Percentiles rank a stretch among this genome's conserved stretches.
Evolutionary conservation across 2,113 vertebrate genomes (phyloP).

Genomic region (Erythrocercus mccallii): DNA sequence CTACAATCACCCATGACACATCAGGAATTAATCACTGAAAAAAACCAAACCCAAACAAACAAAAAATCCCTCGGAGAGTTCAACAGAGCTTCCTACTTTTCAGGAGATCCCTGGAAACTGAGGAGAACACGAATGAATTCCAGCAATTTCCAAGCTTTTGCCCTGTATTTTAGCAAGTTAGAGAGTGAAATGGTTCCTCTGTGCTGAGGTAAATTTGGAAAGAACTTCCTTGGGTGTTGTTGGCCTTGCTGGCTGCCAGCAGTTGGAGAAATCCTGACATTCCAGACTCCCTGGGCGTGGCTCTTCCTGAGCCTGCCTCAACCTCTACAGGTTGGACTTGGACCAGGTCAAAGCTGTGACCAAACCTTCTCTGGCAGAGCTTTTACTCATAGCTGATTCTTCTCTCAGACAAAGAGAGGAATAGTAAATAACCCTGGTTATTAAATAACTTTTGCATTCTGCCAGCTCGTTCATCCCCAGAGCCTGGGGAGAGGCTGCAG

Average conservation of each 20-base stretch:
- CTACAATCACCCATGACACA: accelerated
- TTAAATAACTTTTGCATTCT: not conserved
- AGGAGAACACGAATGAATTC: not conserved
- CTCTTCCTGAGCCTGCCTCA: not conserved
- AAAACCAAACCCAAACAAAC: not conserved
- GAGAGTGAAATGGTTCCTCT: not conserved
- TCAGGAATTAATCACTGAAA: not conserved
- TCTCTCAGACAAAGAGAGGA: not conserved
- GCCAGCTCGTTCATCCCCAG: not conserved
- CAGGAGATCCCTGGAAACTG: not conserved
- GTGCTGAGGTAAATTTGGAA: not conserved
- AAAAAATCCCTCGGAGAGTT: not conserved
- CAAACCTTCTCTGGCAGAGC: not conserved
- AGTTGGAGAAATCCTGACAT: not conserved
- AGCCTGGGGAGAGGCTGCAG: not conserved
- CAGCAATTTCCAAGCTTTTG: not conserved
- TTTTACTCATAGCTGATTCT: not conserved
- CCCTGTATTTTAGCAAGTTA: accelerated
- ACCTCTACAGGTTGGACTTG: accelerated
- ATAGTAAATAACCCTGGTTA: not conserved
- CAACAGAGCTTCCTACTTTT: not conserved
- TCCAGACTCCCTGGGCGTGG: not conserved
- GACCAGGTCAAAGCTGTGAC: not conserved
- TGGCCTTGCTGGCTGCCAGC: not conserved
- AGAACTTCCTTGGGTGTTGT: accelerated